Evolutionary conservation across 2,113 vertebrate species (phyloP).

Genomic region (Lates calcarifer): DNA sequence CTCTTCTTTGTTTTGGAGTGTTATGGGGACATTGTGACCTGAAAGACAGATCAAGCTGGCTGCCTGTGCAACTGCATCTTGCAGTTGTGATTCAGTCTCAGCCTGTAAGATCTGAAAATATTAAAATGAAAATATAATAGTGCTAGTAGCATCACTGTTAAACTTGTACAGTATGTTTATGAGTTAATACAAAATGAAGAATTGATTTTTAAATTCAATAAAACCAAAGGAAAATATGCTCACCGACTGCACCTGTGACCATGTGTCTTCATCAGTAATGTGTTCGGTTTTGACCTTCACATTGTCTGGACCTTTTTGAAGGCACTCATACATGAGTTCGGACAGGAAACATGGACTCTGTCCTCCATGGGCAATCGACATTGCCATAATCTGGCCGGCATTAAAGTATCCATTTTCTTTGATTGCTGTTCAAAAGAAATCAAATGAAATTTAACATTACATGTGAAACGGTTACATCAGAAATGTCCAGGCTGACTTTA

Average conservation of each 20-base stretch:
- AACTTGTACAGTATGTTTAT: too few species aligned
- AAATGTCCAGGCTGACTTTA: too few species aligned
- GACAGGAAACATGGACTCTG: conserved; percentile 28
- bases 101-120: conserved; percentile 14
- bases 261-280: conserved; percentile 23
- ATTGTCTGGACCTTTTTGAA: conserved; percentile 9
- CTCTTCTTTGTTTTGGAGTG: conserved; percentile 23
- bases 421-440: too few species aligned
- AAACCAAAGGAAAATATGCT: not conserved
- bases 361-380: conserved; percentile 13
- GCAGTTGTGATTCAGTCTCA: conserved; percentile 29
- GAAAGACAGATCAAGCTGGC: conserved; percentile 19
- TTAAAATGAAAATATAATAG: not conserved
- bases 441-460: not conserved
- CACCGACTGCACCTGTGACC: conserved; percentile 1
- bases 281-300: not conserved
- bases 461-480: not conserved
- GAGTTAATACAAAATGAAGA: too few species aligned
- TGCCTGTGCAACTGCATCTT: conserved; percentile 28
- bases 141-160: too few species aligned
- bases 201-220: too few species aligned
- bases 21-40: conserved; percentile 13
- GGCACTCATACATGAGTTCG: conserved; percentile 20
- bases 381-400: conserved; percentile 26
- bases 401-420: conserved; percentile 11